Conservation (phyloP, 2,888 invertebrate genomes). For the Watsonalla binaria region DNA sequence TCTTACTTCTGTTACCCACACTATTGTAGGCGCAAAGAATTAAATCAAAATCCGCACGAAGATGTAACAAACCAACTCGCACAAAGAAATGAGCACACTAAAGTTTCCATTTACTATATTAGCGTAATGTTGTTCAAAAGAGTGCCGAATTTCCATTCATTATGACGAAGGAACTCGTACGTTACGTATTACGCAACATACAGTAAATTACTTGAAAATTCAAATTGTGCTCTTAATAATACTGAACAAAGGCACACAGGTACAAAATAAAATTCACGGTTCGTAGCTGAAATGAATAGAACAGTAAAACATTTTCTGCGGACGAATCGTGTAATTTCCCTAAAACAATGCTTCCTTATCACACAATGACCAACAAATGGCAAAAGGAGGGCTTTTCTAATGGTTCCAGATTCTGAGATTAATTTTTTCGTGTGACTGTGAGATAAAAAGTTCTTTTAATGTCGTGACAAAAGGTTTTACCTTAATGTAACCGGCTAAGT, state of each 20-base stretch:
- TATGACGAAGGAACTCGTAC: no score
- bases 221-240: background rate
- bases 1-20: no score
- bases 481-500: background rate
- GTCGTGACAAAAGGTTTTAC: background rate
- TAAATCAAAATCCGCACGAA: no score
- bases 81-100: no score
- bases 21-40: no score
- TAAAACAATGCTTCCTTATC: constrained; percentile 44
- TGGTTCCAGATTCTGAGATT: constrained; percentile 40
- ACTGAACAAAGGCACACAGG: background rate
- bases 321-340: constrained; percentile 30
- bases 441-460: constrained; percentile 22
- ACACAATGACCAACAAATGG: constrained; percentile 38
- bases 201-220: background rate
- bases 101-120: no score
- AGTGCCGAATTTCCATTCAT: no score
- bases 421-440: constrained; percentile 37
- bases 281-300: constrained; percentile 11
- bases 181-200: background rate
- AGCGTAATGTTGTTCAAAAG: no score
- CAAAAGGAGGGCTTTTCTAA: constrained; percentile 30
- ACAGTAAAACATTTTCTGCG: constrained; percentile 27
- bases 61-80: no score
- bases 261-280: background rate